Conservation (phyloP, 2,888 invertebrate species). For the Rosalia funebris region DNA sequence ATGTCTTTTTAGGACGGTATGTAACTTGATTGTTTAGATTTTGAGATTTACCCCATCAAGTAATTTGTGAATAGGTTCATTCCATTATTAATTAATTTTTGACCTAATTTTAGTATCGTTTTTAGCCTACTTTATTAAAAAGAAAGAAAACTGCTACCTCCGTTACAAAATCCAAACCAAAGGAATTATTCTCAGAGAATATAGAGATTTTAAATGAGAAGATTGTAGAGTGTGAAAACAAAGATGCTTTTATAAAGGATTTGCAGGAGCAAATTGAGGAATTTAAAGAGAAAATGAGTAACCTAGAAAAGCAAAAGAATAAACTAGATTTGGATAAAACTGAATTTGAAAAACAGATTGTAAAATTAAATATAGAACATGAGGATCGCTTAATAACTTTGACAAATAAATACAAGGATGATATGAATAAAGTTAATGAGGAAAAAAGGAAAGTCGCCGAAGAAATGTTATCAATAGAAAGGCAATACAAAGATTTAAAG, state of each 20-base stretch:
- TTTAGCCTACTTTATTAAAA: constrained; percentile 56
- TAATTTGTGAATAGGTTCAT: no score
- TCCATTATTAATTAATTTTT: no score
- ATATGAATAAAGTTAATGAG: constrained; percentile 62
- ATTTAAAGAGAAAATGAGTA: constrained; percentile 63
- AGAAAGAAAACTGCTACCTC: constrained; percentile 44
- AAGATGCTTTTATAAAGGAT: constrained; percentile 66
- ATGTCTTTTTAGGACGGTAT: constrained; percentile 37
- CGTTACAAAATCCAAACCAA: constrained; percentile 36
- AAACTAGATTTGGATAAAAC: constrained; percentile 60
- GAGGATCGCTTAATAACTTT: constrained; percentile 60
- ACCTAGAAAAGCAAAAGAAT: constrained; percentile 61
- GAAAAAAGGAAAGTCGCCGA: constrained; percentile 53
- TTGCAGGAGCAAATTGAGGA: constrained; percentile 66
- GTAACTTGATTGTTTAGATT: constrained; percentile 26
- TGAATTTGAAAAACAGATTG: constrained; percentile 62
- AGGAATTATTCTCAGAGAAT: constrained; percentile 33
- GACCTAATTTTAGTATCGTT: no score
- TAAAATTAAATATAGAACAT: constrained; percentile 62
- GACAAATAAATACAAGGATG: constrained; percentile 61
- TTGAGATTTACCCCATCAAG: no score
- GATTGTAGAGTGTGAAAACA: constrained; percentile 67
- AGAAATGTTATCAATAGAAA: constrained; percentile 37
- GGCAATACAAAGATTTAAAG: constrained; percentile 39
- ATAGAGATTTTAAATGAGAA: constrained; percentile 66